Base-by-base conservation (phyloP, 2,113 vertebrate genomes). In the Leucosticte australis region DNA sequence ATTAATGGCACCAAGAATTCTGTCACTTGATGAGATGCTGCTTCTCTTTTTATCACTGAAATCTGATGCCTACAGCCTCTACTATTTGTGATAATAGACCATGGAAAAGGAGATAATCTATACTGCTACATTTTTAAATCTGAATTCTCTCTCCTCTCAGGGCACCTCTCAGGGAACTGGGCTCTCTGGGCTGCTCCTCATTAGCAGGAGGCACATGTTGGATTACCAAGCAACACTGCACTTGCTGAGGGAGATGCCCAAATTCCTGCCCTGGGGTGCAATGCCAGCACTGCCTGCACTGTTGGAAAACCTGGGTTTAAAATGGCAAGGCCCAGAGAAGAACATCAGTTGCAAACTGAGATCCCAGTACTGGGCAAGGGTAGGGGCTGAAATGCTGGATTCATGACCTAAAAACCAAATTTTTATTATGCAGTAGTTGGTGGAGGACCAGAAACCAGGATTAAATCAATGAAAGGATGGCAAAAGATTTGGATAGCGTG, bases 1-100 rank as follows among this genome's bases (percentile, higher is more conserved):
- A 95, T 69, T 53, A 95, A 94, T 56, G 68, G 90, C 39, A 69
- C 59, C 42, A 53, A 83, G 67, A 50, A 52, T 89, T 92, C 18
- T 63, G 56, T 76, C 73, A 59, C 82, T 94, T 35, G 67, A 52
- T 69, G 59, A 37, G 85, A 86, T 3, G 19, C 70, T 94, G 79
- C 89, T 92, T 93, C 82, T 89, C 53, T 91, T 90, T 92, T 69
- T 55, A 28, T 86, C 89, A 35, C 70, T 67, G 90, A 91, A 89
- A 90, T 68, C 7, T 63, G 77, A 88, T 94, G 84, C 86, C 75
- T 81, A 11, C 31, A 42, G 46, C 76, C 83, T 79, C 83, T 73
- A n/a, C 35, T 64, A 3, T 53, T 80, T 85, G 33, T 73, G 33
- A 80, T 39, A 87, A 82, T 0, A 94, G 41, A 41, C 44, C 7